A percentile compares a stretch with the other conserved stretches of the same genome.
Evolutionary conservation across 2,888 invertebrate species (phyloP).

Genomic region (Eupithecia dodoneata): DNA sequence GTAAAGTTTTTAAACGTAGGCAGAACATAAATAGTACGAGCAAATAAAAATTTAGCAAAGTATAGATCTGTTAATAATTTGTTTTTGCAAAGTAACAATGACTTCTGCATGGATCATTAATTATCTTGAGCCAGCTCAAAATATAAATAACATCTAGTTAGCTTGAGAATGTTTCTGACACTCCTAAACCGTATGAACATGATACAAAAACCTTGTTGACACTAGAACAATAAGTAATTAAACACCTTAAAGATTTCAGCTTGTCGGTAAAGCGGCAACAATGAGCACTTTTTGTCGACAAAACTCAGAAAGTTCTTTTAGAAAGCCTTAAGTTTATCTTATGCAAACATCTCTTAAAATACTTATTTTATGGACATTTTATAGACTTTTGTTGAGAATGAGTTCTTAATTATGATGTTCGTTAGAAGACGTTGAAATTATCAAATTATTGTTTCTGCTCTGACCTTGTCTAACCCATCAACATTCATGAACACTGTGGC

Average conservation of each 20-base stretch:
- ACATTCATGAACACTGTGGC: neutral
- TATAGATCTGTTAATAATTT: neutral
- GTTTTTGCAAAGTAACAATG: neutral
- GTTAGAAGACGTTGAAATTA: neutral
- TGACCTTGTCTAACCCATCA: conserved; percentile 1
- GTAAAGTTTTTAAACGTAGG: neutral
- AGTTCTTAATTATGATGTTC: neutral
- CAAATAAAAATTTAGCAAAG: neutral
- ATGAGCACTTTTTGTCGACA: conserved; percentile 28
- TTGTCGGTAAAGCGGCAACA: conserved; percentile 21
- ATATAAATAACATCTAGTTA: conserved; percentile 7
- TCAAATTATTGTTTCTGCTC: neutral
- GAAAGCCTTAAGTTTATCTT: conserved; percentile 24
- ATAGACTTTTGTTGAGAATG: neutral
- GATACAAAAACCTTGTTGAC: conserved; percentile 28
- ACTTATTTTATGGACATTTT: neutral
- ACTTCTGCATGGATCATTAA: neutral
- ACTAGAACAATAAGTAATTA: conserved; percentile 35
- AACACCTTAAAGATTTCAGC: conserved; percentile 25
- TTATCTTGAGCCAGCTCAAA: neutral
- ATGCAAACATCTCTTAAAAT: conserved; percentile 1
- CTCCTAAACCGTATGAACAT: conserved; percentile 12
- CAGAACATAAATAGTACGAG: neutral
- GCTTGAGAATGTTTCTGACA: conserved; percentile 4
- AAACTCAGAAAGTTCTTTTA: conserved; percentile 33